phyloP scores from a whole-genome alignment of 2,888 invertebrate species.

The Acronicta leporina region DNA sequence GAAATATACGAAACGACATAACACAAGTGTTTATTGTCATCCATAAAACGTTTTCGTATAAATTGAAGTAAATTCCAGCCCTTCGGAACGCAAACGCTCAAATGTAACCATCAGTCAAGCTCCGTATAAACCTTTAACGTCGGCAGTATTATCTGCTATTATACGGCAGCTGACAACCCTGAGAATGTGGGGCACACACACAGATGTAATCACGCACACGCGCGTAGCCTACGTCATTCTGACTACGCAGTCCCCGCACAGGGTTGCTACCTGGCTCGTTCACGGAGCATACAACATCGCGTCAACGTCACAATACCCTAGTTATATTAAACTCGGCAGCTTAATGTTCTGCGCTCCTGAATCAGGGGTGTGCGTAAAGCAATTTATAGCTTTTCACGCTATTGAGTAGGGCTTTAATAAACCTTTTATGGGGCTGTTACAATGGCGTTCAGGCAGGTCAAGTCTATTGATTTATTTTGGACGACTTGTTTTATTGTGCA shows the following conservation, averaged over 20 bases:
- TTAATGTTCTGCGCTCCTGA: constrained; percentile 60
- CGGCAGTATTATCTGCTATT: constrained; percentile 63
- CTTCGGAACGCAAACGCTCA: constrained; percentile 56
- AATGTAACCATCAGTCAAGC: constrained; percentile 65
- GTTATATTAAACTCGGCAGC: constrained; percentile 69
- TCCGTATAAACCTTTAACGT: constrained; percentile 62
- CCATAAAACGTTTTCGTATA: constrained; percentile 48
- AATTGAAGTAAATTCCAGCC: constrained; percentile 51
- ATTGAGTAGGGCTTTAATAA: constrained; percentile 55
- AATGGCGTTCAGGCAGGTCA: constrained; percentile 65
- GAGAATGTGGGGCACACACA: constrained; percentile 81
- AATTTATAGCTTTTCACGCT: constrained; percentile 58
- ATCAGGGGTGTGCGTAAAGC: constrained; percentile 64
- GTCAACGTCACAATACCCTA: constrained; percentile 59
- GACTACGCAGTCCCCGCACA: constrained; percentile 55
- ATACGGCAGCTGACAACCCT: constrained; percentile 65
- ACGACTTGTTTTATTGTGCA: constrained; percentile 27
- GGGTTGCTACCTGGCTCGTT: constrained; percentile 69
- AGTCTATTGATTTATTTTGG: constrained; percentile 57
- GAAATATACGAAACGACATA: constrained; percentile 35
- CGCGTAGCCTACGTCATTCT: constrained; percentile 49
- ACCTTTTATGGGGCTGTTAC: constrained; percentile 57
- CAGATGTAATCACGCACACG: constrained; percentile 59
- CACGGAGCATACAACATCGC: constrained; percentile 59
- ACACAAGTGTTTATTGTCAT: constrained; percentile 47